Conservation (phyloP, 2,888 invertebrate genomes). For the Antheraea assamensis region DNA sequence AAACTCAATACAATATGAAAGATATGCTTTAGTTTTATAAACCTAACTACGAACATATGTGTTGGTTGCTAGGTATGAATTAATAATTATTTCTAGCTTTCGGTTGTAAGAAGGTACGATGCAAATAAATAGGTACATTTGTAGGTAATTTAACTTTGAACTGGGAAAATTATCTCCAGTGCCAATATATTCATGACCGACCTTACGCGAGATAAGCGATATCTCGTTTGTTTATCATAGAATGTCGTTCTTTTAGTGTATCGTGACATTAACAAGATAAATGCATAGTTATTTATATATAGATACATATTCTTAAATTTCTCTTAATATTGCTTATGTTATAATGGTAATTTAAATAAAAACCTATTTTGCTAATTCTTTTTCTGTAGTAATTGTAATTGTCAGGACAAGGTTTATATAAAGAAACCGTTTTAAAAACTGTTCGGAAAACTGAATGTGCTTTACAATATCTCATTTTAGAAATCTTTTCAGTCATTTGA, state of each 20-base stretch:
- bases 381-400: too few species aligned
- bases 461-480: too few species aligned
- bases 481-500: too few species aligned
- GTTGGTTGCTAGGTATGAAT: not conserved
- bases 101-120: not conserved
- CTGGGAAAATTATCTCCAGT: constrained; percentile 8
- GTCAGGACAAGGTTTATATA: too few species aligned
- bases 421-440: too few species aligned
- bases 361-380: too few species aligned
- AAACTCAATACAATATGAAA: not conserved
- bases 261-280: not conserved
- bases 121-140: not conserved
- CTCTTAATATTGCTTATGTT: not conserved
- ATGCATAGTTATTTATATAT: not conserved
- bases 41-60: not conserved
- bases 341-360: too few species aligned
- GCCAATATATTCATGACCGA: constrained; percentile 3
- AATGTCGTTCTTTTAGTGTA: not conserved
- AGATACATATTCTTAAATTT: not conserved
- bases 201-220: not conserved
- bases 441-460: too few species aligned
- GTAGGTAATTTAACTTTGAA: not conserved
- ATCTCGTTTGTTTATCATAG: not conserved
- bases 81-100: not conserved
- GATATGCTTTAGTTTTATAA: not conserved